phyloP scores from a whole-genome alignment of 2,797 vertebrate genomes.

The Cynopterus sphinx region DNA sequence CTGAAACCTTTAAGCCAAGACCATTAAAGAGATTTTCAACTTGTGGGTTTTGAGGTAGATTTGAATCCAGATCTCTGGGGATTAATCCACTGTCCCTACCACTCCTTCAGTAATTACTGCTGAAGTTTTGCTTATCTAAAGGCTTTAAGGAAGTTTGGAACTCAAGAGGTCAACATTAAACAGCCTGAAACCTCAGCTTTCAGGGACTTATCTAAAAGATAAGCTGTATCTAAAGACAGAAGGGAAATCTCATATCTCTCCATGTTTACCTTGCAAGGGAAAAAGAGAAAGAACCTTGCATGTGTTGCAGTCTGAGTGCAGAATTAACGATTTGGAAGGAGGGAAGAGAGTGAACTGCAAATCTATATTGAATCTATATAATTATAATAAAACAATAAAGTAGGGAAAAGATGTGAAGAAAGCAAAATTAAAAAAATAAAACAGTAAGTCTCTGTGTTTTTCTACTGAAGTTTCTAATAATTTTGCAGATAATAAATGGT shows the following conservation, averaged over 20 bases:
- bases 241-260: constrained; percentile 83
- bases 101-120: constrained; percentile 74
- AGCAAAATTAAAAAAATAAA: constrained; percentile 55
- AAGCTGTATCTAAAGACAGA: constrained; percentile 82
- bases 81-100: constrained; percentile 59
- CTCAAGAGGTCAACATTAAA: constrained; percentile 82
- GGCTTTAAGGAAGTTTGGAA: constrained; percentile 84
- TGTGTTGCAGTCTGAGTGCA: constrained; percentile 64
- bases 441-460: neutral
- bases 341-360: constrained; percentile 68
- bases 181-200: constrained; percentile 82
- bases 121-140: constrained; percentile 81
- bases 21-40: constrained; percentile 38
- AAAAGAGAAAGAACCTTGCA: constrained; percentile 77
- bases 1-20: constrained; percentile 34
- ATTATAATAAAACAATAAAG: constrained; percentile 78
- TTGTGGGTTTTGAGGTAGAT: constrained; percentile 61
- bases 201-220: constrained; percentile 84
- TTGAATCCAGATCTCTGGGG: constrained; percentile 76
- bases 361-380: constrained; percentile 65
- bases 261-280: constrained; percentile 83
- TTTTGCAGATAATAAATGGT: neutral
- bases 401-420: constrained; percentile 78
- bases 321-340: constrained; percentile 70
- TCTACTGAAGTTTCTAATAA: neutral